A percentile compares a stretch with the other conserved stretches of the same genome.
These are phyloP conservation scores for Potamilus streckersoni DNA, from an alignment of 1,140 invertebrate species.

Conservation along the genomic window DNA sequence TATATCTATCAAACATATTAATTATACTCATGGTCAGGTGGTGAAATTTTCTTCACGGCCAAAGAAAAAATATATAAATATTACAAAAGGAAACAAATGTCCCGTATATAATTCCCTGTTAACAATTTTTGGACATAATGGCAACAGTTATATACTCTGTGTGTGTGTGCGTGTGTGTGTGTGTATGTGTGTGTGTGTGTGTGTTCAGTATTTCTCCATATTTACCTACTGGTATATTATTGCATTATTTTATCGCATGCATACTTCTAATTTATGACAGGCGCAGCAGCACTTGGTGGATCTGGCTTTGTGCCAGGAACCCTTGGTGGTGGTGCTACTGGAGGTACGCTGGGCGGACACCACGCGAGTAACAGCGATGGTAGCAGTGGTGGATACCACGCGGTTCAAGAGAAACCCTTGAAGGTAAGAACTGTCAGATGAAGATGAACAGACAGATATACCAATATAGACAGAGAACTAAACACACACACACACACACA, in stretches of 20 bases:
- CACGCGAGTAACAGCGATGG: background rate
- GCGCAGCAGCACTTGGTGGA: conserved; percentile 31
- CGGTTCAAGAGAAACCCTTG: conserved; percentile 31
- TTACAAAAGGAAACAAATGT: no score
- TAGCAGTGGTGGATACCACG: conserved; percentile 9
- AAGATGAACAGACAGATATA: no score
- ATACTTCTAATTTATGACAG: background rate
- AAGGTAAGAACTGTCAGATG: conserved; percentile 4
- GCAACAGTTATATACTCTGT: no score
- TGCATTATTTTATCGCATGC: background rate
- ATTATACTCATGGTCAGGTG: no score
- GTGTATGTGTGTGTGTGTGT: background rate
- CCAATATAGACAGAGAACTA: no score
- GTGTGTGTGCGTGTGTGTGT: background rate
- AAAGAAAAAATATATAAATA: no score
- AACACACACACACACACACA: no score
- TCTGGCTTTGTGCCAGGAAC: conserved; percentile 32
- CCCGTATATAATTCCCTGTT: no score
- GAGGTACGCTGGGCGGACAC: conserved; percentile 7
- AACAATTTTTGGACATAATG: no score
- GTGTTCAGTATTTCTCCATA: background rate
- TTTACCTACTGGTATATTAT: background rate
- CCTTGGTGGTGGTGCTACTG: conserved; percentile 30
- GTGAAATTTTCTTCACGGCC: no score
- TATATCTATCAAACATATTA: no score